Evolutionary conservation across 2,113 vertebrate genomes (phyloP), one percentile per base, ranked within the genome.

Genomic region (Lepus europaeus): DNA sequence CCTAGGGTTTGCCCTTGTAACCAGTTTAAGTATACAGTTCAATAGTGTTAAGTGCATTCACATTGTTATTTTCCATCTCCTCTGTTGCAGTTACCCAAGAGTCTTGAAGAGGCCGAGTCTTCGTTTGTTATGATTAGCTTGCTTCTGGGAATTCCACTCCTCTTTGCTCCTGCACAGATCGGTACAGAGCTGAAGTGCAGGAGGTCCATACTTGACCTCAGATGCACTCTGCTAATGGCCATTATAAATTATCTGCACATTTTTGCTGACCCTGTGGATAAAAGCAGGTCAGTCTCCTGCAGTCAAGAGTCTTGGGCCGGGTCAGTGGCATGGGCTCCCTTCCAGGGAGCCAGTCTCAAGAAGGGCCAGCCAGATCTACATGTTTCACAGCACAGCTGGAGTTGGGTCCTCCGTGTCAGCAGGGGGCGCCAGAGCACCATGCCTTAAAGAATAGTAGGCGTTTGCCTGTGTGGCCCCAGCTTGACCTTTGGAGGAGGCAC

Each of bases 171-270:
- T 74, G 20, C 69, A 64, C 53, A 76, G 45, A 83, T 56, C 39
- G 74, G 20, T 64, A 59, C 20, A 84, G 39, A 80, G 79, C 77
- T 80, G 9, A 89, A 79, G 85, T 45, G 25, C 22, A 49, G 36
- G 68, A 90, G 77, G 25, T 23, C 92, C 49, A n/a, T 9, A 49
- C 33, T 73, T 94, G 78, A 84, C 86, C 70, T 78, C 78, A 68
- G 66, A 77, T 63, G 63, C 76, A 39, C 63, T 84, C 73, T 17
- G 17, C 73, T 91, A 73, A 81, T 74, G 69, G 27, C 86, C 36
- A 68, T 90, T 80, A 69, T 78, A 80, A 86, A 76, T 94, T 63
- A 88, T 77, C 87, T 90, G 51, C 53, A 77, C 76, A 76, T 79
- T 85, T 59, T 82, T 59, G 63, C 93, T 96, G 74, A 95, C 73